These are phyloP conservation scores for Calephelis nemesis DNA, from an alignment of 1,140 invertebrate genomes.

Conservation along the genomic window DNA sequence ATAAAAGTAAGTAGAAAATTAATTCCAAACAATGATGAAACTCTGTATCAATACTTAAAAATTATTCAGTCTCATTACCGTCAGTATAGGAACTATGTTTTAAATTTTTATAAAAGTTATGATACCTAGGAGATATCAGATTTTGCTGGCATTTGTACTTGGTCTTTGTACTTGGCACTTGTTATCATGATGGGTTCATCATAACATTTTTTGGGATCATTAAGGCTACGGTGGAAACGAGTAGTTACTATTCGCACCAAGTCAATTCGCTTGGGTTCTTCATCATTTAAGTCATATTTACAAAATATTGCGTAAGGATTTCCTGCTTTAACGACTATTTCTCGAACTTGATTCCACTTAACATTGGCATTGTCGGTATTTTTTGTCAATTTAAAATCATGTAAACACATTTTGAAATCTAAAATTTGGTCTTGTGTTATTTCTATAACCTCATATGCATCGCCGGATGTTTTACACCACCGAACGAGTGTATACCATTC, in stretches of 20 bases:
- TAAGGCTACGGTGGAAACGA: conserved; percentile 9
- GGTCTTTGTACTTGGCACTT: conserved; percentile 24
- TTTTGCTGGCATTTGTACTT: conserved; percentile 19
- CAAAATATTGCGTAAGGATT: conserved; percentile 20
- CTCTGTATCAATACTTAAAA: no score
- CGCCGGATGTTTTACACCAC: conserved; percentile 38
- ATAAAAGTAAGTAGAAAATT: no score
- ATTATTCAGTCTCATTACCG: neutral
- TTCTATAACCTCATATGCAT: conserved; percentile 39
- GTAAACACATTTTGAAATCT: conserved; percentile 37
- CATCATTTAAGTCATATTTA: conserved; percentile 24
- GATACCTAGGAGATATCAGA: conserved; percentile 24
- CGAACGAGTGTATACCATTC: conserved; percentile 45
- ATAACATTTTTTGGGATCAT: conserved; percentile 22
- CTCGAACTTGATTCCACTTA: conserved; percentile 20
- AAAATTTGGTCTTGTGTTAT: conserved; percentile 36
- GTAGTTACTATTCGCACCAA: conserved; percentile 16
- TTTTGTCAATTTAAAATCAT: conserved; percentile 17
- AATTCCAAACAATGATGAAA: no score
- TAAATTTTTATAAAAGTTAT: conserved; percentile 27
- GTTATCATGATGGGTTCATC: conserved; percentile 22
- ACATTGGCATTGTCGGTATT: neutral
- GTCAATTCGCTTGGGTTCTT: conserved; percentile 1
- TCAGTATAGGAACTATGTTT: conserved; percentile 18
- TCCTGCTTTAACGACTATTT: conserved; percentile 14